Evolutionary conservation across 2,888 invertebrate species (phyloP).

Genomic region (Reticulitermes lucifugus): DNA sequence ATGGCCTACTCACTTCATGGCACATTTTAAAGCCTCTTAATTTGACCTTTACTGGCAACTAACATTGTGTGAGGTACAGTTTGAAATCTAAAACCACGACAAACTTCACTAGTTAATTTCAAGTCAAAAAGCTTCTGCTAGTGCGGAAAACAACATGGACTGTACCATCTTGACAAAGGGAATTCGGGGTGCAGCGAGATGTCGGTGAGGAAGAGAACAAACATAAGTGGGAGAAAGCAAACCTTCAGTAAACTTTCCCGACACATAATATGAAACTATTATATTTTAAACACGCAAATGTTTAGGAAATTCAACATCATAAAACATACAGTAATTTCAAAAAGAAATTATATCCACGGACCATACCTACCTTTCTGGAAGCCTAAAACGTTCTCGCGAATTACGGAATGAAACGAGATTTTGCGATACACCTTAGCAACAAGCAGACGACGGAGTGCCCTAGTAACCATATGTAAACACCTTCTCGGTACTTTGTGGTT

Average conservation of each 20-base stretch:
- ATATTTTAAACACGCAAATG: background rate
- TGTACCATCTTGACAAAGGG: constrained; percentile 47
- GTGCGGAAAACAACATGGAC: constrained; percentile 44
- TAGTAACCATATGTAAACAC: constrained; percentile 44
- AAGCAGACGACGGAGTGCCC: constrained; percentile 34
- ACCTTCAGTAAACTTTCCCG: background rate
- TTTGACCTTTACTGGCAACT: background rate
- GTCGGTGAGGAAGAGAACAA: constrained; percentile 10
- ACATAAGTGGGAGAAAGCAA: background rate
- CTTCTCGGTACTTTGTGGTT: background rate
- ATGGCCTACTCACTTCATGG: constrained; percentile 3
- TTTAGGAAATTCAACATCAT: background rate
- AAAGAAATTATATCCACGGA: constrained; percentile 36
- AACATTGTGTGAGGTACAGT: background rate
- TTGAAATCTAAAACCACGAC: background rate
- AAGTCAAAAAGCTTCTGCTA: constrained; percentile 47
- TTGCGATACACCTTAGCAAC: constrained; percentile 30
- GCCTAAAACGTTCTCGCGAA: constrained; percentile 39
- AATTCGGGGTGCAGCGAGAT: constrained; percentile 39
- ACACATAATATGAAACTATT: constrained; percentile 3
- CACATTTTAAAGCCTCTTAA: background rate
- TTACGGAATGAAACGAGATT: constrained; percentile 38
- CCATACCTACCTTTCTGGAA: constrained; percentile 44
- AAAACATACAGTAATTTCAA: background rate
- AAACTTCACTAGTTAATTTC: constrained; percentile 25